A percentile compares a stretch with the other conserved stretches of the same genome.
These are phyloP conservation scores for Heterodera filipjevi DNA, from an alignment of 2,888 invertebrate species.

Conservation along the genomic window DNA sequence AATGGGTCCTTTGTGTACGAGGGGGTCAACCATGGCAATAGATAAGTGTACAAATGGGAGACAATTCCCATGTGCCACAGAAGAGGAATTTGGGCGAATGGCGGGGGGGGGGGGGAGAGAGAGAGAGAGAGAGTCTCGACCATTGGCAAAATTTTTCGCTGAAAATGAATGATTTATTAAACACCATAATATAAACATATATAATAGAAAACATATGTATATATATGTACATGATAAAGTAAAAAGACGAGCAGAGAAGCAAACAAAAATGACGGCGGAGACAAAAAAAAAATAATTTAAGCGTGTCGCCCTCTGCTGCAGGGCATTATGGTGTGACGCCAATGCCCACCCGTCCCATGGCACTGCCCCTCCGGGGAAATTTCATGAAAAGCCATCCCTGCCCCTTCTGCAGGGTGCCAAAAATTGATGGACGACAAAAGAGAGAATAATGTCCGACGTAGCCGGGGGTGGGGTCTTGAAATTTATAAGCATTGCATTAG, in stretches of 20 bases:
- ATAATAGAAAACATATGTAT: background rate
- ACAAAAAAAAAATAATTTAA: background rate
- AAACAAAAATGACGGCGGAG: background rate
- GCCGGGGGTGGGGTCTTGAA: no score
- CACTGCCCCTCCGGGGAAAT: no score
- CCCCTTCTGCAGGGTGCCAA: background rate
- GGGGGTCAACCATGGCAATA: no score
- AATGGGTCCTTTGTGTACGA: no score
- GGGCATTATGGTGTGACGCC: background rate
- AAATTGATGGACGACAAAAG: conserved; percentile 2
- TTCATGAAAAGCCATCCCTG: background rate
- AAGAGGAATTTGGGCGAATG: no score
- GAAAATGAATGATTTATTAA: background rate
- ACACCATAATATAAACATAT: no score
- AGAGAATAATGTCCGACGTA: background rate
- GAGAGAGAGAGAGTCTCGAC: background rate
- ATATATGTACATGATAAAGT: background rate
- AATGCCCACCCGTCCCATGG: background rate
- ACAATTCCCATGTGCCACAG: no score
- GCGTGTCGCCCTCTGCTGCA: background rate
- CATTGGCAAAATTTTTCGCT: background rate
- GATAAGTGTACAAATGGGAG: no score
- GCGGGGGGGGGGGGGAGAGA: no score
- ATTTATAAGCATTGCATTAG: no score
- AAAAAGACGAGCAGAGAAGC: background rate